phyloP scores from a whole-genome alignment of 2,888 invertebrate genomes.

The Eristalis arbustorum region DNA sequence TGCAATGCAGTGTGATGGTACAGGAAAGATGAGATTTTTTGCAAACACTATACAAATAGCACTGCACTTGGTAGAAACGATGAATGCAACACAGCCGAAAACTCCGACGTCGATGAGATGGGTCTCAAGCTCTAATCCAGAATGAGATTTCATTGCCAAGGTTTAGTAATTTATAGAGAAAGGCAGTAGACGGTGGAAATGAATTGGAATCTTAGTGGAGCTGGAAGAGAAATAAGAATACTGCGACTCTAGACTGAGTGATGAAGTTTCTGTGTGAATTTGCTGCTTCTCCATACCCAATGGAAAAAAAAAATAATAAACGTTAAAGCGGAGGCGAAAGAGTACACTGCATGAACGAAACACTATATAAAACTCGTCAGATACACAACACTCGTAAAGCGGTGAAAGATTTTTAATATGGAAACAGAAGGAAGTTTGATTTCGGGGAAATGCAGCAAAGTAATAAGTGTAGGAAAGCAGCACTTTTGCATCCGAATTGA shows the following conservation, averaged over 20 bases:
- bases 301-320: slow-evolving; percentile 20
- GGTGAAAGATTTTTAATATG: slow-evolving; percentile 63
- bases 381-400: slow-evolving; percentile 45
- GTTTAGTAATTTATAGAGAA: slow-evolving; percentile 81
- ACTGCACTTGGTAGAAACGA: slow-evolving; percentile 16
- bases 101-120: slow-evolving; percentile 75
- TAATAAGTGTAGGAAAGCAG: slow-evolving; percentile 35
- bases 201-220: slow-evolving; percentile 46
- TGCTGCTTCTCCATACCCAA: slow-evolving; percentile 47
- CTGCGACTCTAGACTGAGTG: slow-evolving; percentile 33
- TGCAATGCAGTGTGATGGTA: no score
- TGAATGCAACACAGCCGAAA: slow-evolving; percentile 30
- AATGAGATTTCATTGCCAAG: slow-evolving; percentile 81
- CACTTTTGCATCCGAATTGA: slow-evolving; percentile 60
- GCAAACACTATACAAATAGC: background rate
- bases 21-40: background rate
- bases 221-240: slow-evolving; percentile 65
- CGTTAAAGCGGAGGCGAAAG: slow-evolving; percentile 41
- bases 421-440: slow-evolving; percentile 46
- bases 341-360: slow-evolving; percentile 43
- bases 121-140: slow-evolving; percentile 78
- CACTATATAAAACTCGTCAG: slow-evolving; percentile 50
- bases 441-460: slow-evolving; percentile 53
- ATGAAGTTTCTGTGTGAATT: slow-evolving; percentile 52
- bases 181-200: slow-evolving; percentile 75